Conservation (phyloP, 2,888 invertebrate species). For the Caenorhabditis panamensis region DNA sequence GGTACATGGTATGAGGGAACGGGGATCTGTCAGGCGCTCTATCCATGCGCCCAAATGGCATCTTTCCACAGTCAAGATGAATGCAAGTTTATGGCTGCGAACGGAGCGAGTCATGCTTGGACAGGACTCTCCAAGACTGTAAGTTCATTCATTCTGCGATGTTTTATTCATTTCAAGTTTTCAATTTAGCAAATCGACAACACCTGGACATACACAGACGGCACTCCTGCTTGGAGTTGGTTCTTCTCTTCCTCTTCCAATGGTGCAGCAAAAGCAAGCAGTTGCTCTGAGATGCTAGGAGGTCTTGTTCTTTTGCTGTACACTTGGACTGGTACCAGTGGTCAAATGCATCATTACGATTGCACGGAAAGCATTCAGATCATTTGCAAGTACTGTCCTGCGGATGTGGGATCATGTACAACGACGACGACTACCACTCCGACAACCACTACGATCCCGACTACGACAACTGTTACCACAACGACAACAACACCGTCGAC, state of each 20-base stretch:
- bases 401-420: background rate
- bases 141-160: too few species aligned
- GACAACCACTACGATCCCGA: background rate
- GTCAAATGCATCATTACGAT: slow-evolving; percentile 23
- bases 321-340: slow-evolving; percentile 1
- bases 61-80: slow-evolving; percentile 34
- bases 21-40: slow-evolving; percentile 10
- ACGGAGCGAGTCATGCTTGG: slow-evolving; percentile 16
- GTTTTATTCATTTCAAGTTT: too few species aligned
- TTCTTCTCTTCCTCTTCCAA: slow-evolving; percentile 14
- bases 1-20: slow-evolving; percentile 28
- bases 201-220: slow-evolving; percentile 36
- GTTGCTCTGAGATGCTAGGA: slow-evolving; percentile 36
- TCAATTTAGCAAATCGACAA: slow-evolving; percentile 31
- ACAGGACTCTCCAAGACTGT: slow-evolving; percentile 36
- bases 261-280: background rate
- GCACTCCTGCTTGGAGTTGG: slow-evolving; percentile 38
- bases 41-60: slow-evolving; percentile 20
- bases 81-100: slow-evolving; percentile 11
- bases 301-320: slow-evolving; percentile 12
- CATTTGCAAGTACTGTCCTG: slow-evolving; percentile 32
- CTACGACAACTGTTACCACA: slow-evolving; percentile 11
- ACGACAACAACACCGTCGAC: background rate
- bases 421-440: slow-evolving; percentile 17
- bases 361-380: slow-evolving; percentile 22